These are phyloP conservation scores for Ruditapes philippinarum DNA, from an alignment of 1,140 invertebrate species.

Conservation along the genomic window DNA sequence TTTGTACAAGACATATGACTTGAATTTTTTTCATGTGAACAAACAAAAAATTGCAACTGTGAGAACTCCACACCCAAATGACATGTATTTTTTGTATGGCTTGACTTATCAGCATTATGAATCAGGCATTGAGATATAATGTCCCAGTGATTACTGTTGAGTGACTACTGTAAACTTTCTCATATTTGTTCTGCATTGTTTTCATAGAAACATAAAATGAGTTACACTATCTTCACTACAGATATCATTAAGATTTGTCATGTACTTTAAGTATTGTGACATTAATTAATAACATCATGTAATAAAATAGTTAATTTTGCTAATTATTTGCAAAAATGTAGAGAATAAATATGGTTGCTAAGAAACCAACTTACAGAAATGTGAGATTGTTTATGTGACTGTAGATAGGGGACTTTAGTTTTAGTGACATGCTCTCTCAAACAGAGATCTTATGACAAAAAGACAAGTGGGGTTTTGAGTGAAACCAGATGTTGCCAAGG, in stretches of 20 bases:
- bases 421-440: slow-evolving; percentile 7
- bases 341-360: background rate
- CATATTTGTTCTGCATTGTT: no score
- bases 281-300: no score
- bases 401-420: background rate
- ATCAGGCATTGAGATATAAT: background rate
- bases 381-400: background rate
- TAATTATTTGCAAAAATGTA: background rate
- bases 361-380: background rate
- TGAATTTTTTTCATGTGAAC: slow-evolving; percentile 10
- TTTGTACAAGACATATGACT: background rate
- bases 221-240: no score
- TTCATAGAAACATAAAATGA: no score
- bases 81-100: slow-evolving; percentile 43
- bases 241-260: no score
- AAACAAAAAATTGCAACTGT: background rate
- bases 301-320: no score
- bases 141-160: background rate
- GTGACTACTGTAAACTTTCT: background rate
- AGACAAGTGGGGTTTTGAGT: slow-evolving; percentile 43
- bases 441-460: slow-evolving; percentile 42
- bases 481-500: slow-evolving; percentile 51
- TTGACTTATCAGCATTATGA: background rate
- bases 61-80: slow-evolving; percentile 38
- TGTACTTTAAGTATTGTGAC: no score